phyloP scores from a whole-genome alignment of 2,113 vertebrate species.

The Ursus arctos region DNA sequence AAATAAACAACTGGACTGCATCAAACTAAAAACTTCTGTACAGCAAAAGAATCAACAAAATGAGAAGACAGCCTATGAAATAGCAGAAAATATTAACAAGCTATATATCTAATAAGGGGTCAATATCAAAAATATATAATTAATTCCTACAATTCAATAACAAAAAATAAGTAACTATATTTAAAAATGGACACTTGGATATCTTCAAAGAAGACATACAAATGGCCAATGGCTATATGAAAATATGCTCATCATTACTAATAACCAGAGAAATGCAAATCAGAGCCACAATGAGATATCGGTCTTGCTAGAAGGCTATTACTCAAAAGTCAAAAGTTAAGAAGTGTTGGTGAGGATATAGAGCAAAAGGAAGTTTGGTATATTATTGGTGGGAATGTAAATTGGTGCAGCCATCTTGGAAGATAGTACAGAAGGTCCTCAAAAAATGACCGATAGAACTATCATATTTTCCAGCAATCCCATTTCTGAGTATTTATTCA shows the following conservation, averaged over 20 bases:
- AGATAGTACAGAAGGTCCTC: not conserved
- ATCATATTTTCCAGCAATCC: not conserved
- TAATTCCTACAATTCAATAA: not conserved
- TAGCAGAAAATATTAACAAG: not conserved
- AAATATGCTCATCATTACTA: not conserved
- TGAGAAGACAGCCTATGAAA: not conserved
- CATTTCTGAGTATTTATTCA: not conserved
- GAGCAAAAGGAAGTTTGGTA: not conserved
- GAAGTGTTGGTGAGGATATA: not conserved
- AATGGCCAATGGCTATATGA: not conserved
- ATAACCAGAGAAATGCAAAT: not conserved
- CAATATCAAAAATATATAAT: not conserved
- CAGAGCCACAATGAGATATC: not conserved
- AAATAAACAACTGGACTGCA: not conserved
- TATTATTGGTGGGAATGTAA: not conserved
- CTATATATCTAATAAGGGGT: not conserved
- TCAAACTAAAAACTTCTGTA: not conserved
- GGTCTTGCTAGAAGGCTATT: not conserved
- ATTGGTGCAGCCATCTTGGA: not conserved
- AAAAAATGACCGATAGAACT: not conserved
- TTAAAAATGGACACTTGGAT: not conserved
- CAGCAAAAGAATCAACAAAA: not conserved
- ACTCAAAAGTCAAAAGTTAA: not conserved
- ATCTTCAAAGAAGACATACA: not conserved
- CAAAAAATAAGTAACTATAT: not conserved